These are phyloP conservation scores for Cladopsammia gracilis DNA, from an alignment of 64 coral and sea anemone species.

Conservation along the genomic window DNA sequence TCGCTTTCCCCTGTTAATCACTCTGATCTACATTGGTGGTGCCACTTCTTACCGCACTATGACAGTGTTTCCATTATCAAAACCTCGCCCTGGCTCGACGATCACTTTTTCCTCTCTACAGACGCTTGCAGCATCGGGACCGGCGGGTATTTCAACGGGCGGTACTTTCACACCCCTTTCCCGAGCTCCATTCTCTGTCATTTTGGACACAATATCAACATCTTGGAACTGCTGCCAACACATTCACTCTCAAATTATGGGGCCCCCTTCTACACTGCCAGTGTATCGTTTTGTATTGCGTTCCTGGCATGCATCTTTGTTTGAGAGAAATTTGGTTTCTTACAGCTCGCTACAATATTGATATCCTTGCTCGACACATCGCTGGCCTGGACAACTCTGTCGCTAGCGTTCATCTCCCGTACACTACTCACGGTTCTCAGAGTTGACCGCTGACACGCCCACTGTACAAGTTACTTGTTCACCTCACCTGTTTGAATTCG, in stretches of 20 bases:
- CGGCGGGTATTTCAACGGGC: neutral
- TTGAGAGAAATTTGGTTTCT: constrained; percentile 46
- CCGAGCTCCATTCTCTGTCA: neutral
- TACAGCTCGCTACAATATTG: neutral
- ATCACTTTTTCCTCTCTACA: neutral
- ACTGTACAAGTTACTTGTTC: neutral
- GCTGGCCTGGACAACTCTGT: neutral
- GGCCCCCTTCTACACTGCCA: neutral
- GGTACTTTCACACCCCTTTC: constrained; percentile 6
- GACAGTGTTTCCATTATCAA: constrained; percentile 8
- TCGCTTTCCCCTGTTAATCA: too few species aligned
- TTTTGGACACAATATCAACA: constrained; percentile 25
- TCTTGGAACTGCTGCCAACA: constrained; percentile 3
- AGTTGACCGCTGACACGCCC: neutral
- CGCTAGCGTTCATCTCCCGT: constrained; percentile 7
- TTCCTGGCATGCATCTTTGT: too few species aligned
- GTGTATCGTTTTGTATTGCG: neutral
- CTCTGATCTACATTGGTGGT: constrained; percentile 1
- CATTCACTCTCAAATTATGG: constrained; percentile 14
- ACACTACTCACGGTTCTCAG: neutral
- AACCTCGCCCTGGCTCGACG: constrained; percentile 1
- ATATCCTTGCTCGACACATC: neutral
- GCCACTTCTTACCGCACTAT: constrained; percentile 12
- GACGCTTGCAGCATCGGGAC: neutral
- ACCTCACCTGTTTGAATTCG: constrained; percentile 33